phyloP scores from a whole-genome alignment of 1,140 invertebrate species.

The Brachionus rotundiformis region DNA sequence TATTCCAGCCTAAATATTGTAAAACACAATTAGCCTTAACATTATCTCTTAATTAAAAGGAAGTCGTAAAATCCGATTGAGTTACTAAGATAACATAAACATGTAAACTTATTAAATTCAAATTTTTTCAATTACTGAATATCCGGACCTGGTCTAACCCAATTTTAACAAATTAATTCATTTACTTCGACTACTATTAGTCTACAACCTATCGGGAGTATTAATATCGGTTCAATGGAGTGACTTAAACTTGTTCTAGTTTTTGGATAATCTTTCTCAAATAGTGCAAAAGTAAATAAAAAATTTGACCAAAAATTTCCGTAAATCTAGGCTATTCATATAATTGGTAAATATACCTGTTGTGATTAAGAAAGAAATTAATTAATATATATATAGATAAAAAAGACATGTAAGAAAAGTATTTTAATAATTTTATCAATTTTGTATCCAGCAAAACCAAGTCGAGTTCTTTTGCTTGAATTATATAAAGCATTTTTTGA shows the following conservation, averaged over 20 bases:
- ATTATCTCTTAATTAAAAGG: not conserved
- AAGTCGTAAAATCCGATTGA: not conserved
- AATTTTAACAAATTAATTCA: not conserved
- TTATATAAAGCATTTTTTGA: constrained; percentile 14
- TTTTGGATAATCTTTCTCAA: constrained; percentile 11
- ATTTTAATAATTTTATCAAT: no score
- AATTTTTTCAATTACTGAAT: constrained; percentile 5
- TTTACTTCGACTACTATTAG: not conserved
- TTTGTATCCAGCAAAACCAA: not conserved
- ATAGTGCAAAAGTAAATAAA: constrained; percentile 4
- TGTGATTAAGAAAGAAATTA: no score
- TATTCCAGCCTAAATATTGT: not conserved
- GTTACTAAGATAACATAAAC: constrained; percentile 11
- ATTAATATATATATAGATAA: no score
- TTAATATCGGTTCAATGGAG: constrained; percentile 13
- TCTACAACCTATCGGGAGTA: constrained; percentile 6
- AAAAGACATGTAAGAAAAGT: no score
- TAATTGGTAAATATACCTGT: no score
- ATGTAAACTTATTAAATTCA: not conserved
- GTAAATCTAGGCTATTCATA: not conserved
- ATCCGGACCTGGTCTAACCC: not conserved
- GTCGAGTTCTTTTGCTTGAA: not conserved
- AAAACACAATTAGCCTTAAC: not conserved
- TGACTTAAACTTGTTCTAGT: not conserved
- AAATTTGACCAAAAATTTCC: not conserved